Percentiles rank a stretch among this genome's conserved stretches.
Evolutionary conservation across 1,140 invertebrate species (phyloP).

Genomic region (Dufourea novaeangliae): DNA sequence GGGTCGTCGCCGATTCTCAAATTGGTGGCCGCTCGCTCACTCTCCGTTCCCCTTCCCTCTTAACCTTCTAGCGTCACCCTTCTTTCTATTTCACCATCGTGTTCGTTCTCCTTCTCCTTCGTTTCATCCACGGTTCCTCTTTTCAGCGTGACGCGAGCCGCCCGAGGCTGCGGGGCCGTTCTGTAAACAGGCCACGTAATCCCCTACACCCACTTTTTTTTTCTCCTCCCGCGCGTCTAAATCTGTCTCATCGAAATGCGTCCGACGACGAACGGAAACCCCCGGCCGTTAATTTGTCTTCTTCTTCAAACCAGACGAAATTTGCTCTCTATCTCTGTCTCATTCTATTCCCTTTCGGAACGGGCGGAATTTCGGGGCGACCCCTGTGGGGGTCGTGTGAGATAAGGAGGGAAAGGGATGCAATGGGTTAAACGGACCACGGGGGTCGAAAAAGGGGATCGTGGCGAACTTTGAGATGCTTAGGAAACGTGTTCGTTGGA

Average conservation of each 20-base stretch:
- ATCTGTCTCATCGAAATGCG: constrained; percentile 66
- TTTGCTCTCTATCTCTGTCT: no score
- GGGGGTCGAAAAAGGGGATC: background rate
- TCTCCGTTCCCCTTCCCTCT: background rate
- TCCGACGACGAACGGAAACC: constrained; percentile 61
- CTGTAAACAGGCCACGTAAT: constrained; percentile 68
- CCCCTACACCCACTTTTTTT: constrained; percentile 66
- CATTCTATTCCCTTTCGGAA: constrained; percentile 1
- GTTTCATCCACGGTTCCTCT: background rate
- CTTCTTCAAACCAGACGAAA: background rate
- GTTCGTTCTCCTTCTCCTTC: constrained; percentile 2
- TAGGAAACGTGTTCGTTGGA: background rate
- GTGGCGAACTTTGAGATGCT: background rate
- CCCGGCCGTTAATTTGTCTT: constrained; percentile 64
- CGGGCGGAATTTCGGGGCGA: background rate
- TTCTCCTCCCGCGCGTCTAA: constrained; percentile 65
- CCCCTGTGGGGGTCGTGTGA: background rate
- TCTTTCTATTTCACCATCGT: constrained; percentile 11
- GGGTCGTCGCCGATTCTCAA: constrained; percentile 67
- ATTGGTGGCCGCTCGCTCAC: constrained; percentile 50
- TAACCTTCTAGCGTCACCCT: background rate
- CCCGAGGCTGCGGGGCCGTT: constrained; percentile 42
- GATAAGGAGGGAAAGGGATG: background rate
- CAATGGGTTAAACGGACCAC: background rate
- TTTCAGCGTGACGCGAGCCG: constrained; percentile 26